phyloP scores from a whole-genome alignment of 2,113 vertebrate genomes.

The Vidua chalybeata region DNA sequence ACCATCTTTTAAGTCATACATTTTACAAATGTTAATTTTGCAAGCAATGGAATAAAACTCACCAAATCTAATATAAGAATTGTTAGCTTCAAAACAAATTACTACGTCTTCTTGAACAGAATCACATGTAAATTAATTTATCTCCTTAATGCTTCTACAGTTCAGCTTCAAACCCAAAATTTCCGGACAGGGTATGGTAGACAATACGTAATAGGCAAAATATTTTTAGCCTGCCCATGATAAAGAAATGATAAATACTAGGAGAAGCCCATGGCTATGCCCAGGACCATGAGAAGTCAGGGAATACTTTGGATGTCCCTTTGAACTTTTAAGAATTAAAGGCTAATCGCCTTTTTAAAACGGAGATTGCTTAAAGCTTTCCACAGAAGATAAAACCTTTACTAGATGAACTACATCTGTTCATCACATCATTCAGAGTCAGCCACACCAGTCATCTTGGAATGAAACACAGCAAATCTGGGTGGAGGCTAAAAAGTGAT shows the following conservation, averaged over 20 bases:
- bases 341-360: constrained; percentile 28
- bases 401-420: not conserved
- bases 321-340: constrained; percentile 45
- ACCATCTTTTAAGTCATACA: not conserved
- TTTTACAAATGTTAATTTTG: not conserved
- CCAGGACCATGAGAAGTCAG: not conserved
- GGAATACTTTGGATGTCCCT: not conserved
- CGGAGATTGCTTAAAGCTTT: constrained; percentile 15
- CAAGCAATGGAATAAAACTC: not conserved
- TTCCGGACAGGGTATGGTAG: not conserved
- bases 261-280: not conserved
- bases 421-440: not conserved
- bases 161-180: not conserved
- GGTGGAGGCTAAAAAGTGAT: not conserved
- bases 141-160: not conserved
- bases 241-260: not conserved
- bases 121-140: not conserved
- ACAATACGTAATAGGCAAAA: not conserved
- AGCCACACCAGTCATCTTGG: not conserved
- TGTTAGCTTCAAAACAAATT: not conserved
- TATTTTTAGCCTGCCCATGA: not conserved
- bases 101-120: not conserved
- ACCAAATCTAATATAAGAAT: not conserved
- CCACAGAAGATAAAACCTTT: not conserved
- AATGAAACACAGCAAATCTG: not conserved